Percentiles rank a stretch among this genome's conserved stretches.
Conservation (phyloP, 2,113 vertebrate genomes). For the Cnemophilus loriae region DNA sequence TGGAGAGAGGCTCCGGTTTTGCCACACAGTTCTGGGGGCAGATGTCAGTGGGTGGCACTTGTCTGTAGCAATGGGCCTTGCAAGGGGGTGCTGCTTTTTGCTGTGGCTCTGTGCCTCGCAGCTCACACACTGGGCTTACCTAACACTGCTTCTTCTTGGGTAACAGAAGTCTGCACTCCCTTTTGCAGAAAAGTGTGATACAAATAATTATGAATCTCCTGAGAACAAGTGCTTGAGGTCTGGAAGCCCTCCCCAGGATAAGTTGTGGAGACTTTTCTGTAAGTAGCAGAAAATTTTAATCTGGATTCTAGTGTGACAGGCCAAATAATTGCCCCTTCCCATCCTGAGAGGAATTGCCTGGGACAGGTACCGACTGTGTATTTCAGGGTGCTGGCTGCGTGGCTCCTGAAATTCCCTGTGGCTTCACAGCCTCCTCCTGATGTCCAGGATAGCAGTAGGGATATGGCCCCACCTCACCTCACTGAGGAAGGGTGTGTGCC, state of each 20-base stretch:
- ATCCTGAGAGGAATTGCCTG: not conserved
- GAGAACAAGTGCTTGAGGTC: not conserved
- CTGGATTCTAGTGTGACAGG: not conserved
- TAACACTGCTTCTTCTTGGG: not conserved
- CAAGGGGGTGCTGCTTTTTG: not conserved
- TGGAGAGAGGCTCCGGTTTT: not conserved
- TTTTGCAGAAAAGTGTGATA: not conserved
- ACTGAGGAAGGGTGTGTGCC: accelerated
- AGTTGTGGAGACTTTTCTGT: not conserved
- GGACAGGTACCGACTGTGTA: not conserved
- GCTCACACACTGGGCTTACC: accelerated
- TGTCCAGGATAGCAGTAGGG: not conserved
- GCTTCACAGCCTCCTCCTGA: not conserved
- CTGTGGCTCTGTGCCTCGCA: not conserved
- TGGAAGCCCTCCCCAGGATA: not conserved
- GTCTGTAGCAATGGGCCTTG: not conserved
- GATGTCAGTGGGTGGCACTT: not conserved
- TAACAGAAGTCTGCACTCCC: not conserved
- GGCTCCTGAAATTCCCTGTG: not conserved
- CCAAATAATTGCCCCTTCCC: not conserved
- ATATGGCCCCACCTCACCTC: not conserved
- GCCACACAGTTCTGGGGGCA: not conserved
- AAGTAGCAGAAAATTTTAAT: not conserved
- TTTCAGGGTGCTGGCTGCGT: not conserved
- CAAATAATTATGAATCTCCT: not conserved